phyloP scores from a whole-genome alignment of 2,797 vertebrate genomes.

The Melanotaenia maccullochi region DNA sequence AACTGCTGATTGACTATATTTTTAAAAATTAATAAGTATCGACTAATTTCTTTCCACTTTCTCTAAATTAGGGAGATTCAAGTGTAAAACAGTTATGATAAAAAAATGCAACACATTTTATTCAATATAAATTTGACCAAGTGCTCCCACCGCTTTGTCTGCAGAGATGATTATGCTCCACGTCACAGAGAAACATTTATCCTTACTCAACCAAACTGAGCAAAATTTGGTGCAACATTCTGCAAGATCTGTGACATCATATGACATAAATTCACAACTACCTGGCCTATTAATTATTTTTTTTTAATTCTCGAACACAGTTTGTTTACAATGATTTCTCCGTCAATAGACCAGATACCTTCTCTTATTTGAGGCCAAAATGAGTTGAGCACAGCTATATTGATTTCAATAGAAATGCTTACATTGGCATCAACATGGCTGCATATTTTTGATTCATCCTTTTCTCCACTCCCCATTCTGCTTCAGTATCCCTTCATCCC shows the following conservation, averaged over 20 bases:
- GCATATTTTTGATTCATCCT: slow-evolving; percentile 69
- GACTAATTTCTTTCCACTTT: neutral
- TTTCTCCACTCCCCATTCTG: slow-evolving; percentile 35
- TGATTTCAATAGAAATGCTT: slow-evolving; percentile 78
- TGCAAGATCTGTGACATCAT: slow-evolving; percentile 22
- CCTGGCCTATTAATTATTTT: neutral
- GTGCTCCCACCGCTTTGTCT: too few relatives aligned
- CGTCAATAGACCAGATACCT: slow-evolving; percentile 58
- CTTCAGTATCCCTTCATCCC: slow-evolving; percentile 36
- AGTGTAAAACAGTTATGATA: neutral
- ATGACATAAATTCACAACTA: slow-evolving; percentile 28
- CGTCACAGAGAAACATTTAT: too few relatives aligned
- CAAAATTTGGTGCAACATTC: slow-evolving; percentile 7
- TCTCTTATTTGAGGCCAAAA: slow-evolving; percentile 65
- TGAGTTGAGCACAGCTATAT: slow-evolving; percentile 67
- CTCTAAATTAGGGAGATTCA: neutral
- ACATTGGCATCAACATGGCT: slow-evolving; percentile 70
- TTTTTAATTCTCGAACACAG: slow-evolving; percentile 1
- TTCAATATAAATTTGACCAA: too few relatives aligned
- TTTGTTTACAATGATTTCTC: slow-evolving; percentile 41
- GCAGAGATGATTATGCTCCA: too few relatives aligned
- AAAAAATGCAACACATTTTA: neutral
- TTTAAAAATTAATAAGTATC: neutral
- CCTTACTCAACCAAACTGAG: neutral
- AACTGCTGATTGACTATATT: neutral